These are phyloP conservation scores for Anagyrus pseudococci DNA, from an alignment of 2,888 invertebrate genomes.

Conservation along the genomic window DNA sequence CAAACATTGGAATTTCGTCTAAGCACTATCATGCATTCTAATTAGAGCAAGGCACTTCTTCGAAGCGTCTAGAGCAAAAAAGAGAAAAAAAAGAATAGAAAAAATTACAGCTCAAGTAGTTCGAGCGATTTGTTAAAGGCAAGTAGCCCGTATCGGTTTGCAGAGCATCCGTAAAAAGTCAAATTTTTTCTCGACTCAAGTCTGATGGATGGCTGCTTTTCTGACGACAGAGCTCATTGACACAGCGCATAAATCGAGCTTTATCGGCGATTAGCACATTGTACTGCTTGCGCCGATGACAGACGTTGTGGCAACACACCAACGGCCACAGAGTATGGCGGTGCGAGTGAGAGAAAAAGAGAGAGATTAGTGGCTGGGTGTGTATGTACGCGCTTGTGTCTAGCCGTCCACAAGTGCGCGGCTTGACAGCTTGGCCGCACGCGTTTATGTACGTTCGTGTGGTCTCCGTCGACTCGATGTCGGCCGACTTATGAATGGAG, in stretches of 20 bases:
- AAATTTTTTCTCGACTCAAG: background rate
- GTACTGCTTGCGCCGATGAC: background rate
- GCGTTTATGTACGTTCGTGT: conserved; percentile 30
- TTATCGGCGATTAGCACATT: background rate
- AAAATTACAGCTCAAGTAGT: too few species aligned
- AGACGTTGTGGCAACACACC: background rate
- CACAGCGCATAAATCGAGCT: conserved; percentile 13
- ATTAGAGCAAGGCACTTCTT: conserved; percentile 11
- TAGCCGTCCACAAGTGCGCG: too few species aligned
- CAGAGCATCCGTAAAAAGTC: background rate
- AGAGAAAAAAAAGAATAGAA: too few species aligned
- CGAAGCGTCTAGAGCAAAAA: background rate
- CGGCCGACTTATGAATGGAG: conserved; percentile 54
- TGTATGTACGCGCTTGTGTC: background rate
- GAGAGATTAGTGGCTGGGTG: background rate
- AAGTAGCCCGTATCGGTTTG: background rate
- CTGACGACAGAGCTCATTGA: conserved; percentile 15
- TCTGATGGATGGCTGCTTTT: background rate
- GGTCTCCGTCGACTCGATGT: conserved; percentile 13
- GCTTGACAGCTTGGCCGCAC: too few species aligned
- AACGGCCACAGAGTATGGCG: too few species aligned
- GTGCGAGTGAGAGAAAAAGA: too few species aligned
- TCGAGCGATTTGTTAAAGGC: background rate
- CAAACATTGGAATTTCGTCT: conserved; percentile 20
- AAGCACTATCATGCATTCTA: conserved; percentile 9